These are phyloP conservation scores for Xylophagus ater DNA, from an alignment of 2,888 invertebrate species.

Conservation along the genomic window DNA sequence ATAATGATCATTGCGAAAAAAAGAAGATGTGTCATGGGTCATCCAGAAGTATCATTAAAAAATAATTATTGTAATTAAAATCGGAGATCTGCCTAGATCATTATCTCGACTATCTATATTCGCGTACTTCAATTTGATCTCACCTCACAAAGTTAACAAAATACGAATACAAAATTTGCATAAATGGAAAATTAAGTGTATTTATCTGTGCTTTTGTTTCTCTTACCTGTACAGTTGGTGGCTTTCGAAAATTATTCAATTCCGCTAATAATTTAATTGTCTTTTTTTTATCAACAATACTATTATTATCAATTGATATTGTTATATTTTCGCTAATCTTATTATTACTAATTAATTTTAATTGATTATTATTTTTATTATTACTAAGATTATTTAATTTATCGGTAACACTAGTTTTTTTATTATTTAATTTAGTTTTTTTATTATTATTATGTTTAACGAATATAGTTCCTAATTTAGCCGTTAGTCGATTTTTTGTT, in stretches of 20 bases:
- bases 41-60: too few relatives aligned
- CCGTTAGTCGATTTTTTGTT: conserved; percentile 17
- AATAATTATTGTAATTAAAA: too few relatives aligned
- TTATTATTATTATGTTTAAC: conserved; percentile 11
- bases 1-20: too few relatives aligned
- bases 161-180: too few relatives aligned
- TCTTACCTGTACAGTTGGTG: conserved; percentile 20
- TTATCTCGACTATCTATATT: too few relatives aligned
- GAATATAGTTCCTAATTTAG: conserved; percentile 14
- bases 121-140: too few relatives aligned
- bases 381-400: neutral
- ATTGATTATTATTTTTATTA: neutral
- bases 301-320: neutral
- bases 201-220: too few relatives aligned
- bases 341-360: neutral
- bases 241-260: conserved; percentile 20
- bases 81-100: too few relatives aligned
- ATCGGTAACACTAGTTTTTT: neutral
- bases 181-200: too few relatives aligned
- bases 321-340: neutral
- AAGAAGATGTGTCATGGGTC: too few relatives aligned
- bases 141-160: too few relatives aligned
- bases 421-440: conserved; percentile 4
- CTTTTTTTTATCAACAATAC: neutral
- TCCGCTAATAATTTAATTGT: conserved; percentile 15